Conservation (phyloP, 2,113 vertebrate species). For the Toxotes jaculatrix region DNA sequence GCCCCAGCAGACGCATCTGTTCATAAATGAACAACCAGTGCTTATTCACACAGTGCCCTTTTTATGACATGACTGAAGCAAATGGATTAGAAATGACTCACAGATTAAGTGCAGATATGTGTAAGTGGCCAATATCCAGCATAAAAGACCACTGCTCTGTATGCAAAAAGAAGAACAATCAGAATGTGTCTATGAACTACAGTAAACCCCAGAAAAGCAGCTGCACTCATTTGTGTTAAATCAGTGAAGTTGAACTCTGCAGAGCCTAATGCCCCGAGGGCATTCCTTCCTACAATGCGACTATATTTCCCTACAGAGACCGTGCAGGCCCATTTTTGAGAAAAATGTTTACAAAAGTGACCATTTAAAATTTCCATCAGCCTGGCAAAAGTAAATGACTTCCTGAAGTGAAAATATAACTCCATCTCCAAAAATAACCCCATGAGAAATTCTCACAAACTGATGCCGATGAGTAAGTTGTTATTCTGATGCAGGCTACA, state of each 20-base stretch:
- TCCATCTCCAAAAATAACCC: slow-evolving; percentile 63
- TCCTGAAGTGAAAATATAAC: slow-evolving; percentile 43
- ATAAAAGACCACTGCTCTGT: neutral
- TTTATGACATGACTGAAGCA: slow-evolving; percentile 20
- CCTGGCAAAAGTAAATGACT: slow-evolving; percentile 37
- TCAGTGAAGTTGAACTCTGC: slow-evolving; percentile 19
- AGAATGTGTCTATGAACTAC: neutral
- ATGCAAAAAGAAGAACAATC: neutral
- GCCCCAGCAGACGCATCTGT: slow-evolving; percentile 37
- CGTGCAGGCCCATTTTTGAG: neutral
- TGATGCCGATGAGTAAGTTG: neutral
- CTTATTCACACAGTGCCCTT: slow-evolving; percentile 26
- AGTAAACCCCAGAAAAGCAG: slow-evolving; percentile 24
- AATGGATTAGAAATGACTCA: slow-evolving; percentile 39
- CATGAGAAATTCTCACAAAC: slow-evolving; percentile 69
- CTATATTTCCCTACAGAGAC: slow-evolving; percentile 20
- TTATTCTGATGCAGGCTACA: slow-evolving; percentile 6
- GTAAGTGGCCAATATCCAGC: slow-evolving; percentile 14
- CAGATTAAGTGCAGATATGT: slow-evolving; percentile 36
- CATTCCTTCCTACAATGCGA: neutral
- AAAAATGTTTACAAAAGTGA: slow-evolving; percentile 39
- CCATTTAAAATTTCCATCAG: slow-evolving; percentile 50
- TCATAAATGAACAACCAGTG: slow-evolving; percentile 42
- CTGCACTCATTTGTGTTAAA: slow-evolving; percentile 25
- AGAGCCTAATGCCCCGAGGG: slow-evolving; percentile 6